Conservation (phyloP, 2,113 vertebrate genomes). For the Tragelaphus imberbis region DNA sequence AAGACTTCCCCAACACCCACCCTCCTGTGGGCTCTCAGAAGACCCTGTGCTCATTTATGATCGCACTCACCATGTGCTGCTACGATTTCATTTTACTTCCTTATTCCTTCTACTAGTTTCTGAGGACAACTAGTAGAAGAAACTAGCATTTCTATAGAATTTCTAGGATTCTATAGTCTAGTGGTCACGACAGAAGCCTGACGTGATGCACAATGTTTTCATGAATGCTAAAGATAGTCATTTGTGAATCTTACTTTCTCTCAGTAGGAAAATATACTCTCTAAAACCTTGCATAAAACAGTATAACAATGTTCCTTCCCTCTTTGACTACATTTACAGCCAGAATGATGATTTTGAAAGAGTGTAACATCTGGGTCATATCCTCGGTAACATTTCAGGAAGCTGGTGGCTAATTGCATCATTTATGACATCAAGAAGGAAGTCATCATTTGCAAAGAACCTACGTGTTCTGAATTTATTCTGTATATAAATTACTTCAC, state of each 20-base stretch:
- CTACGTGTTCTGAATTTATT: background rate
- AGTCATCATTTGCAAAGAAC: background rate
- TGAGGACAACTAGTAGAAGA: background rate
- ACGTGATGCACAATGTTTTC: background rate
- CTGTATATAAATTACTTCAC: background rate
- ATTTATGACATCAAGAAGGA: background rate
- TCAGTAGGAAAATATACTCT: background rate
- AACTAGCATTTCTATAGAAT: background rate
- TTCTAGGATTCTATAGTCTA: background rate
- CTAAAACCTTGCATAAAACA: constrained; percentile 3
- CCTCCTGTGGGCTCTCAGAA: background rate
- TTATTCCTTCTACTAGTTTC: background rate
- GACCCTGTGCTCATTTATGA: background rate
- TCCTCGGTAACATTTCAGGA: background rate
- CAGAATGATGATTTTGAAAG: background rate
- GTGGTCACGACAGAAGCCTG: background rate
- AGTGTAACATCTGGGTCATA: background rate
- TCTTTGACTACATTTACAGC: background rate
- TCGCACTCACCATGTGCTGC: background rate
- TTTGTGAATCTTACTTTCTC: background rate
- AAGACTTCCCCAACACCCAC: background rate
- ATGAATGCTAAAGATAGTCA: background rate
- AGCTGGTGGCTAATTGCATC: background rate
- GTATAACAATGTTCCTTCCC: background rate
- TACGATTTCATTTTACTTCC: background rate